Percentiles rank a stretch among this genome's conserved stretches.
Conservation (phyloP, 53 echinoderm and acorn worm species). For the Hippasteria phrygiana region DNA sequence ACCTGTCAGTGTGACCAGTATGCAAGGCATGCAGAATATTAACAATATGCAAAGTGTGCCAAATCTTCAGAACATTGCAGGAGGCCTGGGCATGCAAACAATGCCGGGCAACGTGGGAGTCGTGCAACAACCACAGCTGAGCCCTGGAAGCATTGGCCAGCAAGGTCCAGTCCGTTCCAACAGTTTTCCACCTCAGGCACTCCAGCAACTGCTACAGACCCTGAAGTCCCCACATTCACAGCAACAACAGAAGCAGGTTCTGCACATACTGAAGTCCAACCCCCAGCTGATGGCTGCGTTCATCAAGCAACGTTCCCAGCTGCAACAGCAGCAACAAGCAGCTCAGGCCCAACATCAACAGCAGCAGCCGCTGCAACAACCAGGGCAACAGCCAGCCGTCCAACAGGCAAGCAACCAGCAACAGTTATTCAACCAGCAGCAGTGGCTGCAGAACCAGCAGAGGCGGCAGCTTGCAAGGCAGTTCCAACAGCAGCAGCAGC, state of each 20-base stretch:
- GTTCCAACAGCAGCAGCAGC: slow-evolving; percentile 62
- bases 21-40: slow-evolving; percentile 71
- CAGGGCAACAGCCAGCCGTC: slow-evolving; percentile 73
- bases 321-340: slow-evolving; percentile 77
- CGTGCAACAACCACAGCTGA: slow-evolving; percentile 60
- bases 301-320: slow-evolving; percentile 84
- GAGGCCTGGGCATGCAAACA: slow-evolving; percentile 66
- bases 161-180: slow-evolving; percentile 67
- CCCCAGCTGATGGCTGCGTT: slow-evolving; percentile 98
- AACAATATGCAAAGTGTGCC: slow-evolving; percentile 62
- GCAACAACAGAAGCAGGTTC: slow-evolving; percentile 92
- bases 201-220: slow-evolving; percentile 91
- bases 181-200: slow-evolving; percentile 81
- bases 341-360: slow-evolving; percentile 77
- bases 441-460: slow-evolving; percentile 67
- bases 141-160: slow-evolving; percentile 56
- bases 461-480: slow-evolving; percentile 55
- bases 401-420: slow-evolving; percentile 57
- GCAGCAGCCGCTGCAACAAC: slow-evolving; percentile 71
- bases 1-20: slow-evolving; percentile 51
- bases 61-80: slow-evolving; percentile 55
- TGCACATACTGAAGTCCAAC: slow-evolving; percentile 93
- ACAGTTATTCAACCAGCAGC: slow-evolving; percentile 73
- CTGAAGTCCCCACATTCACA: slow-evolving; percentile 84
- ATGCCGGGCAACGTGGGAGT: slow-evolving; percentile 63